Evolutionary conservation across 2,888 invertebrate genomes (phyloP).

Genomic region (Trilocha varians): DNA sequence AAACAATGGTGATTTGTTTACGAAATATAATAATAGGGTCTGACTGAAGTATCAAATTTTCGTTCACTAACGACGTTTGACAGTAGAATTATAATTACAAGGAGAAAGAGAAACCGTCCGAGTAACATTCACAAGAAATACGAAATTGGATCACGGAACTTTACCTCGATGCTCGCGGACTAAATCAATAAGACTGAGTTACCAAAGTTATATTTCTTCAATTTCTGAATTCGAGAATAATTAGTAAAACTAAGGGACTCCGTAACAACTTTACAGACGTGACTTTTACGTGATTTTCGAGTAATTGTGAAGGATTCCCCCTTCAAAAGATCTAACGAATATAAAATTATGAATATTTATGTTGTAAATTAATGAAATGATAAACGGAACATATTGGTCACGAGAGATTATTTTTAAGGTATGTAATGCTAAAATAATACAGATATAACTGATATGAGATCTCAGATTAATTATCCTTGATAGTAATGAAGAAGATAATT

Average conservation of each 20-base stretch:
- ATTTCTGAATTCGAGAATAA: conserved; percentile 19
- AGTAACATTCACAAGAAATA: conserved; percentile 16
- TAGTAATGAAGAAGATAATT: no score
- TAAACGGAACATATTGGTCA: no score
- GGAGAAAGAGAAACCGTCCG: conserved; percentile 10
- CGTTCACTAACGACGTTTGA: neutral
- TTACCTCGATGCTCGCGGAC: conserved; percentile 17
- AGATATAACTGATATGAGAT: no score
- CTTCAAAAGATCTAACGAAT: conserved; percentile 9
- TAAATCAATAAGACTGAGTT: conserved; percentile 23
- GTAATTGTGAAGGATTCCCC: conserved; percentile 13
- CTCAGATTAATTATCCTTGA: no score
- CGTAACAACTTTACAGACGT: conserved; percentile 18
- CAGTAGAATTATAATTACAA: neutral
- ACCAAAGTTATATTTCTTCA: conserved; percentile 17
- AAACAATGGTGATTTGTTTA: neutral
- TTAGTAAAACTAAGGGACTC: conserved; percentile 15
- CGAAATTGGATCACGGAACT: conserved; percentile 23
- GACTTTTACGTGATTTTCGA: conserved; percentile 19
- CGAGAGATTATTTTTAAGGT: no score
- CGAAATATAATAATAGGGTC: neutral
- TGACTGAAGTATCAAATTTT: neutral
- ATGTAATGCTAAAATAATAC: no score
- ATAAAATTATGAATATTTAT: no score
- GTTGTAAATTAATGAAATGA: no score